Conservation (phyloP, 2,797 vertebrate species). For the Austrolebias charrua region DNA sequence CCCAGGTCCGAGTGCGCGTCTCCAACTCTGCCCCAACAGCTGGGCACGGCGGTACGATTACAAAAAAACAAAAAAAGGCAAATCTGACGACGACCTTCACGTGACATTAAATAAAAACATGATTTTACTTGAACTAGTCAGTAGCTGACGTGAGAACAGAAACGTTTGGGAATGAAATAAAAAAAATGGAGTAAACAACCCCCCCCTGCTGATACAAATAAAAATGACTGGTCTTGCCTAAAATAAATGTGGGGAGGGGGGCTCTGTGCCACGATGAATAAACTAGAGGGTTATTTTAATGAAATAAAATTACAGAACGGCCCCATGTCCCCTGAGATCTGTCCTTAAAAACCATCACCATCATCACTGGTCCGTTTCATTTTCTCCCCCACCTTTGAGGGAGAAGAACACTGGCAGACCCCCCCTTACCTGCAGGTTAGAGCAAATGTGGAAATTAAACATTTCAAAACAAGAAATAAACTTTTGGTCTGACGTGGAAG, state of each 20-base stretch:
- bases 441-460: conserved; percentile 28
- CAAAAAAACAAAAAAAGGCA: conserved; percentile 46
- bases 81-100: conserved; percentile 19
- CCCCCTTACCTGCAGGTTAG: conserved; percentile 23
- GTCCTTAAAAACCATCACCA: conserved; percentile 48
- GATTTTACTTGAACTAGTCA: conserved; percentile 56
- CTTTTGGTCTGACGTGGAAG: conserved; percentile 68
- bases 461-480: conserved; percentile 38
- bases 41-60: conserved; percentile 59
- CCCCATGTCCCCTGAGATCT: conserved; percentile 71
- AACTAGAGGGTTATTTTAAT: conserved; percentile 27
- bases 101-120: conserved; percentile 72
- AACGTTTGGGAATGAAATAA: conserved; percentile 51
- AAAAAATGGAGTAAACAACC: conserved; percentile 19
- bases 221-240: conserved; percentile 62
- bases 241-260: conserved; percentile 39
- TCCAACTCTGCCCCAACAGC: conserved; percentile 62
- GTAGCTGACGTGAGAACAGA: conserved; percentile 62
- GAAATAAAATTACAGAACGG: conserved; percentile 33
- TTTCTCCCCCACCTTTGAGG: conserved; percentile 12
- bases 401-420: conserved; percentile 40
- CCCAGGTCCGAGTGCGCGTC: conserved; percentile 54
- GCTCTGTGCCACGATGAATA: conserved; percentile 53
- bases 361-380: conserved; percentile 45
- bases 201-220: not conserved